Evolutionary conservation across 2,113 vertebrate genomes (phyloP).

Genomic region (Alexandromys fortis): DNA sequence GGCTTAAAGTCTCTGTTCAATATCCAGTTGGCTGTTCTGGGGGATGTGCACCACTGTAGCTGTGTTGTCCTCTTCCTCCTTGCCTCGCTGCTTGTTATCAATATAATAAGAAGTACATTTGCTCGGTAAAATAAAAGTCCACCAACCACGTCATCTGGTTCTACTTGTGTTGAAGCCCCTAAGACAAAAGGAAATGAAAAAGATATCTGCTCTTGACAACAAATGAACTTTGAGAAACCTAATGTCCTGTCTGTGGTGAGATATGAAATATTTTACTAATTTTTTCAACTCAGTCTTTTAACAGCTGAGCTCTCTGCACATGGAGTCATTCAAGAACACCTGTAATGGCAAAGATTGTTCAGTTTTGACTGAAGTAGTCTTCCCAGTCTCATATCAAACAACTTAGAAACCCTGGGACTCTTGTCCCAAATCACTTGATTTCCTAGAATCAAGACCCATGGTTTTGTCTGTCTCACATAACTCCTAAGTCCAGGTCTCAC

Average conservation of each 20-base stretch:
- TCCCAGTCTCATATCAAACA: not conserved
- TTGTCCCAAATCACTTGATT: not conserved
- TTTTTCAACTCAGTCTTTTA: not conserved
- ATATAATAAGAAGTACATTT: not conserved
- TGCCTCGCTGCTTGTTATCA: rapidly evolving
- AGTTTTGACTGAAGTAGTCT: not conserved
- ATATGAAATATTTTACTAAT: not conserved
- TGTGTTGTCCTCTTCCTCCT: not conserved
- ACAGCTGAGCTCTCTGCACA: not conserved
- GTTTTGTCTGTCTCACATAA: not conserved
- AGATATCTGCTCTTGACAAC: not conserved
- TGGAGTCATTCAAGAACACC: not conserved
- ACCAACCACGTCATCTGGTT: not conserved
- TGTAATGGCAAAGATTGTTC: not conserved
- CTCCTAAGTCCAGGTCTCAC: not conserved
- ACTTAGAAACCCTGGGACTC: not conserved
- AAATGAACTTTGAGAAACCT: not conserved
- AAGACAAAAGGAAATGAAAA: not conserved
- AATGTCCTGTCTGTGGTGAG: not conserved
- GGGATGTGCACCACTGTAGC: not conserved
- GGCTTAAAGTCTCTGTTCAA: not conserved
- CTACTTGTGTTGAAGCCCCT: not conserved
- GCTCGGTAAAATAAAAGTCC: not conserved
- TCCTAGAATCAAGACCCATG: not conserved
- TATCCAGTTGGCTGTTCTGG: not conserved